These are phyloP conservation scores for Lagorchestes hirsutus DNA, from an alignment of 2,797 vertebrate genomes.

Conservation along the genomic window DNA sequence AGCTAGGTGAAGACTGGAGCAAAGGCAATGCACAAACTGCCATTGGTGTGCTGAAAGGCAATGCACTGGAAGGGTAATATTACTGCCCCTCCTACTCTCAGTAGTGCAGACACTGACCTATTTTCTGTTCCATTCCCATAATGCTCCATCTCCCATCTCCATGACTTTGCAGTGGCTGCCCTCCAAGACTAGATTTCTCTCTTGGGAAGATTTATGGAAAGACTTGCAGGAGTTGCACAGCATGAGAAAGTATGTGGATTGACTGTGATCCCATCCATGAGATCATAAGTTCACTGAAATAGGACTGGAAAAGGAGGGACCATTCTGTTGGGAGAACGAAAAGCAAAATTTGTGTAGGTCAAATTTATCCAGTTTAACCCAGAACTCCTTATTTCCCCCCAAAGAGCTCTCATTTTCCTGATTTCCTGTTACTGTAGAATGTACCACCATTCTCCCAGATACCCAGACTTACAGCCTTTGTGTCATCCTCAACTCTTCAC, in stretches of 20 bases:
- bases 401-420: neutral
- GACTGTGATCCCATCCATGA: neutral
- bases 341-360: neutral
- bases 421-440: neutral
- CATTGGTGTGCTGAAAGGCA: neutral
- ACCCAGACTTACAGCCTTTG: neutral
- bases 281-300: neutral
- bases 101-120: neutral
- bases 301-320: neutral
- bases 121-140: neutral
- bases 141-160: neutral
- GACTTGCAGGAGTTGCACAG: neutral
- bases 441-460: neutral
- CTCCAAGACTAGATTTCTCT: neutral
- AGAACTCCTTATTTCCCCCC: neutral
- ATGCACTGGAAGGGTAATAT: neutral
- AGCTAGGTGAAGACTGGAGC: neutral
- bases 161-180: neutral
- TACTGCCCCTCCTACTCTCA: neutral
- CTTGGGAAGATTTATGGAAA: neutral
- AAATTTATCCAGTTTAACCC: neutral
- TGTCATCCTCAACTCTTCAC: neutral
- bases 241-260: neutral
- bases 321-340: neutral
- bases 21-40: neutral